Evolutionary conservation across 2,888 invertebrate genomes (phyloP).

Genomic region (Miltochrista miniata): DNA sequence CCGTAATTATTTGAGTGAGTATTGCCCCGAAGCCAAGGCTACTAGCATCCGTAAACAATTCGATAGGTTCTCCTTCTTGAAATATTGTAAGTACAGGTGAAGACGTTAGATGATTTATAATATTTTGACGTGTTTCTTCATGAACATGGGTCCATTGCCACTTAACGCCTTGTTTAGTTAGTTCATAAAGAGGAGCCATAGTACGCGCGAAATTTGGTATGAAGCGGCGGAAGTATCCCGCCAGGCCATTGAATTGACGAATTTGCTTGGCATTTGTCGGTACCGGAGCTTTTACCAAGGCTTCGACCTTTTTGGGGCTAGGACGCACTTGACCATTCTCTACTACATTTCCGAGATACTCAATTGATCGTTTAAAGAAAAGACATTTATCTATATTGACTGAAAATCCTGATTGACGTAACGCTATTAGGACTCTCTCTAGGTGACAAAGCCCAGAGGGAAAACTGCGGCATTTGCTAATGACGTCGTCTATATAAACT

Average conservation of each 20-base stretch:
- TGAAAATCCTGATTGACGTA: slow-evolving; percentile 38
- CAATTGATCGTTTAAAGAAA: neutral
- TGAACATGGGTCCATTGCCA: slow-evolving; percentile 10
- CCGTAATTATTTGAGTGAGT: slow-evolving; percentile 2
- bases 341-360: slow-evolving; percentile 18
- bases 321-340: slow-evolving; percentile 34
- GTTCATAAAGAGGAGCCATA: slow-evolving; percentile 25
- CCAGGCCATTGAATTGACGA: slow-evolving; percentile 12
- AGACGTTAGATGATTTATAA: slow-evolving; percentile 2
- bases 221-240: slow-evolving; percentile 28
- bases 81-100: slow-evolving; percentile 8
- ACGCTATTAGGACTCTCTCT: slow-evolving; percentile 26
- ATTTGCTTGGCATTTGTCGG: slow-evolving; percentile 35
- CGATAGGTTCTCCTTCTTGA: slow-evolving; percentile 2
- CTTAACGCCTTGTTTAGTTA: slow-evolving; percentile 14
- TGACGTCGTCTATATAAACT: slow-evolving; percentile 43
- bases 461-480: slow-evolving; percentile 26
- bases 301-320: slow-evolving; percentile 37
- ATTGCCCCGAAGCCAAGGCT: slow-evolving; percentile 6
- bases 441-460: slow-evolving; percentile 20
- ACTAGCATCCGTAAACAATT: slow-evolving; percentile 7
- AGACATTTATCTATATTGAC: neutral
- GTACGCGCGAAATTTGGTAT: slow-evolving; percentile 28
- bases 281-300: slow-evolving; percentile 32
- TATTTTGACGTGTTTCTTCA: slow-evolving; percentile 16